Percentiles rank a stretch among this genome's conserved stretches.
These are phyloP conservation scores for Microctenopoma steveboyesi DNA, from an alignment of 2,797 vertebrate genomes.

Conservation along the genomic window DNA sequence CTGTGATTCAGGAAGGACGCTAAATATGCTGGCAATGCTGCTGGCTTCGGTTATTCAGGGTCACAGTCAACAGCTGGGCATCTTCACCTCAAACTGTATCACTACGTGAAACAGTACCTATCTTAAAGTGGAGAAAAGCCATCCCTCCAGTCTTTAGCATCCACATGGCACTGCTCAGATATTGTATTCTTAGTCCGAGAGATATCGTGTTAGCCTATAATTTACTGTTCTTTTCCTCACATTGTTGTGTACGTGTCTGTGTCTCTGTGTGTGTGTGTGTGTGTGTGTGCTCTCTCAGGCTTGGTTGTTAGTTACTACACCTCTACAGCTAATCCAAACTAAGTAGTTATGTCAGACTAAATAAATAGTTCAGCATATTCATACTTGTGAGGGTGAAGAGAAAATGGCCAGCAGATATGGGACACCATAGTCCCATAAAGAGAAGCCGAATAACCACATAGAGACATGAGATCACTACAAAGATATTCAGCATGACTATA, in stretches of 20 bases:
- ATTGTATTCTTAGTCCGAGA: conserved; percentile 58
- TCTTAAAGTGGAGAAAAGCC: neutral
- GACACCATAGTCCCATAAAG: no score
- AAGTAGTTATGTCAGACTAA: no score
- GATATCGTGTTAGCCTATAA: conserved; percentile 74
- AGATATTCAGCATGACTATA: neutral
- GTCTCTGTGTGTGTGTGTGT: conserved; percentile 17
- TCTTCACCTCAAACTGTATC: conserved; percentile 34
- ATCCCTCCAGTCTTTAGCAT: conserved; percentile 12
- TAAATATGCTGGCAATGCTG: conserved; percentile 81
- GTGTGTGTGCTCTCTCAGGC: conserved; percentile 18
- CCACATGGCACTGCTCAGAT: conserved; percentile 53
- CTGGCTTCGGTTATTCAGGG: conserved; percentile 82
- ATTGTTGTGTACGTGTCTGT: conserved; percentile 24
- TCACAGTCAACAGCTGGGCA: conserved; percentile 69
- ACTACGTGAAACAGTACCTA: conserved; percentile 68
- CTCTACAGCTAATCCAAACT: neutral
- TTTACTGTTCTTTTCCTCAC: conserved; percentile 41
- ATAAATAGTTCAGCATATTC: no score
- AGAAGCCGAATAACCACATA: no score
- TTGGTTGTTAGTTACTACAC: neutral
- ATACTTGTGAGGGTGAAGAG: no score
- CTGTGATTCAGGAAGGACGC: conserved; percentile 77
- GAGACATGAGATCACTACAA: neutral
- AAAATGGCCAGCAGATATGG: no score